Conservation (phyloP, 2,797 vertebrate genomes). For the Hemitrygon akajei region DNA sequence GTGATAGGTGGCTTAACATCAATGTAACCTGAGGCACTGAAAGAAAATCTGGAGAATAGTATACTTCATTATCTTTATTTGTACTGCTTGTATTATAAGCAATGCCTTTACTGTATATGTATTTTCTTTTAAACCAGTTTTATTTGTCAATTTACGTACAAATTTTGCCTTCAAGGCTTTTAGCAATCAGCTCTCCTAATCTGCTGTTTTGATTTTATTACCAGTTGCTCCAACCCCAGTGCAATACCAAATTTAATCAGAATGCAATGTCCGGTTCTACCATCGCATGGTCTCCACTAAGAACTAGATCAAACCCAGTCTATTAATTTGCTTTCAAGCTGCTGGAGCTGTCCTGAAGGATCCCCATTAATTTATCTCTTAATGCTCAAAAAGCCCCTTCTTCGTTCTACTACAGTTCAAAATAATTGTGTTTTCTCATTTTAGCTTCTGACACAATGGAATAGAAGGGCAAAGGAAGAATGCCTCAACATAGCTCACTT, state of each 20-base stretch:
- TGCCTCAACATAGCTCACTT: neutral
- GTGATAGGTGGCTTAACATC: neutral
- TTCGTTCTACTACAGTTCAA: neutral
- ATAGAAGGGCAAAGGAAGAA: neutral
- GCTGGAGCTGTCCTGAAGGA: neutral
- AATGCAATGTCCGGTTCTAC: neutral
- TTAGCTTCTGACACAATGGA: neutral
- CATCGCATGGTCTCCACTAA: neutral
- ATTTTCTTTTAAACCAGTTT: neutral
- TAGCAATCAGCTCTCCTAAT: conserved; percentile 22
- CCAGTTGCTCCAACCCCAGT: neutral
- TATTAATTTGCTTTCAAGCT: conserved; percentile 11
- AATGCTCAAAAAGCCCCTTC: neutral
- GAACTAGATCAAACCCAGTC: neutral
- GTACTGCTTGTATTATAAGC: neutral
- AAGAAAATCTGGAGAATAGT: neutral
- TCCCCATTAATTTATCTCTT: neutral
- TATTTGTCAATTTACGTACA: neutral
- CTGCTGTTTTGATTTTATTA: conserved; percentile 1
- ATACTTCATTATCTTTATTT: neutral
- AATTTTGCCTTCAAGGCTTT: neutral
- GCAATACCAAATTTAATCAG: neutral
- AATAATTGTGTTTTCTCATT: neutral
- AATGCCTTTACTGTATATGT: neutral
- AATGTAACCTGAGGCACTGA: neutral